Evolutionary conservation across 2,888 invertebrate genomes (phyloP), one percentile per base, ranked within the genome.

Genomic region (Spilosoma lubricipeda): DNA sequence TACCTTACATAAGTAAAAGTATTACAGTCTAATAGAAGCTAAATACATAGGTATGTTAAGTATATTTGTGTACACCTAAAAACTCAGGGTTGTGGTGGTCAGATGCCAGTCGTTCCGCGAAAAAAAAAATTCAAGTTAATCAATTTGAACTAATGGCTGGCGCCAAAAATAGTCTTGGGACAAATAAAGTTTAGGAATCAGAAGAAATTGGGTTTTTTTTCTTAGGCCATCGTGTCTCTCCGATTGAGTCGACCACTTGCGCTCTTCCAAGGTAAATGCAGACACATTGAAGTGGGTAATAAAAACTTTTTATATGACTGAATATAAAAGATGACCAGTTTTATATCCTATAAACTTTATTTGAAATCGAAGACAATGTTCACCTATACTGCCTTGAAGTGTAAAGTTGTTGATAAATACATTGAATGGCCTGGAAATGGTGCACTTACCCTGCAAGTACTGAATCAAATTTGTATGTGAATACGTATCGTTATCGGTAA

Each of bases 401-500:
- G 63, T 30, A 63, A 63, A 63, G 30, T 8, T 63, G 30, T 63
- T 63, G 63, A 13, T 63, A 63, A 63, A 63, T 63, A 63, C 30
- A 67, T 67, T 30, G 30, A 13, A 30, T 13, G 67, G 48, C 48
- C 20, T 33, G 20, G 3, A 33, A 67, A 23, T 67, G 23, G 48
- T 67, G 59, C 30, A 42, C 20, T 45, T 66, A 70, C 36, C 74
- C 64, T 76, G 67, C 69, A 64, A 33, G 20, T 72, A 66, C 74
- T 76, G 75, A 74, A 76, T 81, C 75, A 63, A 77, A 78, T 76
- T 76, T 75, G 71, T 84, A 73, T 77, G 74, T 70, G 71, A 77
- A 76, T 74, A 76, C 71, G 76, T 23, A 48, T 67, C 75, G 77
- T 78, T 77, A 84, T 74, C 80, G 64, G 11, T 78, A 78, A 84